Base-by-base conservation (phyloP, 1,140 invertebrate genomes). In the Odontomachus brunneus region DNA sequence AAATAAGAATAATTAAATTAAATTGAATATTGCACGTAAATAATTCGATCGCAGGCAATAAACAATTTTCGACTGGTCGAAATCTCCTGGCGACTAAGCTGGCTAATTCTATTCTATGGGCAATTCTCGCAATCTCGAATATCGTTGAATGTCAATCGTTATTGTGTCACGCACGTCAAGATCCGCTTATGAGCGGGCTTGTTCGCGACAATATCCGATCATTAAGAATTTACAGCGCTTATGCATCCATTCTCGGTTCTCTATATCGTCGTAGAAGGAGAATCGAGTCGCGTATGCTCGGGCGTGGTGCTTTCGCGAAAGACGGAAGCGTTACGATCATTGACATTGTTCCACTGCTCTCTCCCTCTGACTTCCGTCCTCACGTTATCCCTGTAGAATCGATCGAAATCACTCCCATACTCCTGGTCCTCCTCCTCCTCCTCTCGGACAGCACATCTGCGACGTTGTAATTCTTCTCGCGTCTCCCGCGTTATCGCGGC, bases 271-370 rank as follows among this genome's bases (percentile, higher is more conserved):
- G 5, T 44, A 17, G 51, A 57, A 55, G 26, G 24, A 62, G 53
- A 55, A 80, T 57, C 51, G 65, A 80, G 66, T 71, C 19, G 60
- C 19, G 29, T 66, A 66, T 29, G 49, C 44, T 80, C 75, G 75
- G 75, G 75, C 75, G 75, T 80, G 75, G 75, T 80, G 38, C 65
- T 38, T 59, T 71, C 51, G 75, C 59, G 51, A 69, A 69, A 19
- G 49, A 76, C 62, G 29, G 49, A 65, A 69, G n/a, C 66, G 75
- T 71, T 80, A 80, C 75, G 75, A 69, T 69, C 48, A 69, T 69
- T 38, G 66, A 80, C 53, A 80, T 80, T 80, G 53, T 80, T 80
- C 66, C 65, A 69, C 49, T 44, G 51, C n/a, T n/a, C 53, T n/a
- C 53, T n/a, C 53, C 19, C 53, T 22, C 53, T 55, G 38, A 44